Evolutionary conservation across 2,113 vertebrate genomes (phyloP).

Genomic region (Anarrhichthys ocellatus): DNA sequence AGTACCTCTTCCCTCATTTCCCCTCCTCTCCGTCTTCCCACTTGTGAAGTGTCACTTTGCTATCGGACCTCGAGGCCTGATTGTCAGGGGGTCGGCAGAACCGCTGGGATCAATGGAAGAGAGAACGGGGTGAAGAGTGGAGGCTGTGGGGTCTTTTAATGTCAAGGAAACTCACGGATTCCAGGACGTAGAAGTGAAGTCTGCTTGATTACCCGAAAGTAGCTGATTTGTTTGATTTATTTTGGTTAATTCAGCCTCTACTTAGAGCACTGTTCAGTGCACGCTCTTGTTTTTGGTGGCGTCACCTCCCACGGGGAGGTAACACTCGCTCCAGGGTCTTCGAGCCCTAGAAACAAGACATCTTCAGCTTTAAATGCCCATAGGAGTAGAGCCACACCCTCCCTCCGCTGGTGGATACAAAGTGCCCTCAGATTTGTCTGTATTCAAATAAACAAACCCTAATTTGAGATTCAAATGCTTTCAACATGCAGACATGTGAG

Average conservation of each 20-base stretch:
- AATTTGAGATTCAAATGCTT: constrained; percentile 77
- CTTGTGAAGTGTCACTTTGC: constrained; percentile 78
- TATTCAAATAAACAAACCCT: constrained; percentile 73
- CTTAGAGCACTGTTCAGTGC: not conserved
- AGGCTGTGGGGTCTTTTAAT: constrained; percentile 1
- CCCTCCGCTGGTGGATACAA: constrained; percentile 32
- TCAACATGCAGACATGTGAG: constrained; percentile 62
- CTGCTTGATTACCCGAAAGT: not conserved
- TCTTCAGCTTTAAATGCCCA: constrained; percentile 28
- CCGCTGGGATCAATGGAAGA: constrained; percentile 67
- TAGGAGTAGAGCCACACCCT: constrained; percentile 47
- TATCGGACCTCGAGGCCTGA: constrained; percentile 66
- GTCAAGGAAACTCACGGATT: not conserved
- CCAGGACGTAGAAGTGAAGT: not conserved
- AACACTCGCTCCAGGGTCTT: constrained; percentile 35
- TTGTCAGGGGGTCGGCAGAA: constrained; percentile 60
- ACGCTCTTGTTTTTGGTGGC: constrained; percentile 32
- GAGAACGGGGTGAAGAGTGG: constrained; percentile 11
- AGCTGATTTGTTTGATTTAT: constrained; percentile 30
- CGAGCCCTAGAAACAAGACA: constrained; percentile 45
- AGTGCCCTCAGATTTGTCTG: constrained; percentile 64
- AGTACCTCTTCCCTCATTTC: constrained; percentile 55
- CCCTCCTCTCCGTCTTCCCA: constrained; percentile 56
- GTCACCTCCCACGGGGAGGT: constrained; percentile 43
- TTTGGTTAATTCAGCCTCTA: constrained; percentile 3